phyloP scores from a whole-genome alignment of 2,888 invertebrate genomes.

The Eristalis intricaria region DNA sequence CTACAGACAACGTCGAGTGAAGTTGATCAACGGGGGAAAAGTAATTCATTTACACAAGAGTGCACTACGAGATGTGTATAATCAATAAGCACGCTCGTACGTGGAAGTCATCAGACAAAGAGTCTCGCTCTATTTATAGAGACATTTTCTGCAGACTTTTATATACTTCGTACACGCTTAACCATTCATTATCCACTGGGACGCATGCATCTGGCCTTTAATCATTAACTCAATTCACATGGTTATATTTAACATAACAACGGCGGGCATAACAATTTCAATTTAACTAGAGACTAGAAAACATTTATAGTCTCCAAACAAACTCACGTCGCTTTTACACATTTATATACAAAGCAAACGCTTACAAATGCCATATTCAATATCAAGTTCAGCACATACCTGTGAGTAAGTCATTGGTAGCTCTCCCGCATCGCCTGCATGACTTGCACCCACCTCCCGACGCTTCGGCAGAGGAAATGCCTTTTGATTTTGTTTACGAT shows the following conservation, averaged over 20 bases:
- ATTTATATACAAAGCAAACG: not conserved
- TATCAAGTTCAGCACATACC: constrained; percentile 77
- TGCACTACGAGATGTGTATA: not conserved
- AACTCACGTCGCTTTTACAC: not conserved
- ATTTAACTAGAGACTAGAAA: not conserved
- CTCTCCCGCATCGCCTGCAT: constrained; percentile 79
- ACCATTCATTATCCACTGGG: not conserved
- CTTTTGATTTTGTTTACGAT: constrained; percentile 87
- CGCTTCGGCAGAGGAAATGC: constrained; percentile 88
- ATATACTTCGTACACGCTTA: not conserved
- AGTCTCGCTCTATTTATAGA: not conserved
- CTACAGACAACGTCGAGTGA: not conserved
- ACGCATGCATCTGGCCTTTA: not conserved
- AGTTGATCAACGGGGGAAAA: not conserved
- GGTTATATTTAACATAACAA: too few species aligned
- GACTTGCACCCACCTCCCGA: constrained; percentile 1
- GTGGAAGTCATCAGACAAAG: not conserved
- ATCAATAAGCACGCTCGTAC: not conserved
- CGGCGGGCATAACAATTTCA: not conserved
- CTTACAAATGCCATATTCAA: not conserved
- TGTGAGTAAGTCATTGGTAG: constrained; percentile 89
- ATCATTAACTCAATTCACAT: too few species aligned
- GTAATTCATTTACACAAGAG: not conserved
- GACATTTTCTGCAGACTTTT: not conserved
- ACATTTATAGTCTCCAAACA: not conserved